These are phyloP conservation scores for Ericerus pela DNA, from an alignment of 1,140 invertebrate species.

Conservation along the genomic window DNA sequence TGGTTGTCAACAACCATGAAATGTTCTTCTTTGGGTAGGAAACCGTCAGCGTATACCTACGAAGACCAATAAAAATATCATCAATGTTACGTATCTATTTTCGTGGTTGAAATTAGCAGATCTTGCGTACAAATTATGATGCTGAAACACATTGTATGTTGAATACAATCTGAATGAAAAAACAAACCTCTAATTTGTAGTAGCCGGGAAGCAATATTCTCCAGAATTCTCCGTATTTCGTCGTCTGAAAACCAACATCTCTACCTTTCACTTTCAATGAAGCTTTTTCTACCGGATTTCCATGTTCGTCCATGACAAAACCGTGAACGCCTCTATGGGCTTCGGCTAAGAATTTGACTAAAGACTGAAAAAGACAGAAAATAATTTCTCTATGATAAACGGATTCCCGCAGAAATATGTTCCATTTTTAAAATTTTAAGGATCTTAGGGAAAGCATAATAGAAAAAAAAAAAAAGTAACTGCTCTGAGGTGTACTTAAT, in stretches of 20 bases:
- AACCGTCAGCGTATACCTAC: constrained; percentile 70
- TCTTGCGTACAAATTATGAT: too few relatives aligned
- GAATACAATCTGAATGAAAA: too few relatives aligned
- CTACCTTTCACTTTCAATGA: constrained; percentile 68
- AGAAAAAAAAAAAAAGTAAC: background rate
- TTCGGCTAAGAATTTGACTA: constrained; percentile 75
- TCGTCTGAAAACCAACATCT: constrained; percentile 75
- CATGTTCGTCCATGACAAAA: constrained; percentile 65
- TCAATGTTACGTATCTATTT: too few relatives aligned
- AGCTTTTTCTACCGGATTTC: constrained; percentile 66
- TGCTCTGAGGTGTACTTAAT: too few relatives aligned
- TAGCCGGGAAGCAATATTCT: constrained; percentile 24
- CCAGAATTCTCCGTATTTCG: constrained; percentile 76
- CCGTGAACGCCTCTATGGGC: constrained; percentile 72
- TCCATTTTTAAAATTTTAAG: background rate
- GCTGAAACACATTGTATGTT: too few relatives aligned
- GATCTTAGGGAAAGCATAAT: background rate
- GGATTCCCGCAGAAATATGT: background rate
- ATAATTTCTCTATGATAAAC: background rate
- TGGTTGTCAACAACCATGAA: constrained; percentile 73
- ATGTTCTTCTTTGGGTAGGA: constrained; percentile 61
- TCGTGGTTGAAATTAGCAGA: background rate
- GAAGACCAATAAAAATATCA: constrained; percentile 19
- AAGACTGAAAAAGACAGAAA: constrained; percentile 38
- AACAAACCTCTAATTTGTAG: constrained; percentile 57